Conservation (phyloP, 1,140 invertebrate species). For the Thaumatotibia leucotreta region DNA sequence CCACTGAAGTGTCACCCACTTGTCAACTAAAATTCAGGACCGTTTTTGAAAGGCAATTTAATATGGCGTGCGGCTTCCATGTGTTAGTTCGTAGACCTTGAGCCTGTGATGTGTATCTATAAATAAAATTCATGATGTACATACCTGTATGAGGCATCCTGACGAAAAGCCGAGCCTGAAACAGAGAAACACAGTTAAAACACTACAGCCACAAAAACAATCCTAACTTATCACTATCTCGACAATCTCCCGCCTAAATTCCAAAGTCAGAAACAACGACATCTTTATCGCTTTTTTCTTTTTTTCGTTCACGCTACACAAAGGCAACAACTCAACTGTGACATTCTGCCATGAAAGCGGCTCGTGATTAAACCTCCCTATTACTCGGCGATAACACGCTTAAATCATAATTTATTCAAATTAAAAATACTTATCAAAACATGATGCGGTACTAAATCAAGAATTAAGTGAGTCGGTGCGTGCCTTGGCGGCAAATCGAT, state of each 20-base stretch:
- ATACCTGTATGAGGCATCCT: slow-evolving; percentile 65
- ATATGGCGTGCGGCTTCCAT: too few species aligned
- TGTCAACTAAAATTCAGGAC: too few species aligned
- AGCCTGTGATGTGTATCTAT: too few species aligned
- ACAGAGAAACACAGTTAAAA: slow-evolving; percentile 34
- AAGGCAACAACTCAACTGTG: slow-evolving; percentile 36
- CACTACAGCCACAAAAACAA: slow-evolving; percentile 15
- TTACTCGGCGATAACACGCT: slow-evolving; percentile 62
- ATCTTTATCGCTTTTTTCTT: slow-evolving; percentile 51
- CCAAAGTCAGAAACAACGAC: slow-evolving; percentile 52
- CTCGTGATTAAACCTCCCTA: slow-evolving; percentile 56
- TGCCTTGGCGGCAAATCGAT: slow-evolving; percentile 57
- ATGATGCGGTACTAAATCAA: slow-evolving; percentile 73
- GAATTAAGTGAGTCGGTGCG: slow-evolving; percentile 70
- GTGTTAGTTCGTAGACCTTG: too few species aligned
- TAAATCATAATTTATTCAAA: slow-evolving; percentile 76
- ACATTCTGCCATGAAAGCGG: slow-evolving; percentile 47
- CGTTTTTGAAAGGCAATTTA: too few species aligned
- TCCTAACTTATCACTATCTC: slow-evolving; percentile 13
- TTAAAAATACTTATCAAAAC: slow-evolving; percentile 76
- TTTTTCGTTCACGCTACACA: slow-evolving; percentile 15
- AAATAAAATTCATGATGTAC: background rate
- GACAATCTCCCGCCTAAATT: slow-evolving; percentile 27
- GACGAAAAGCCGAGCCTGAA: slow-evolving; percentile 36
- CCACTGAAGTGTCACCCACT: too few species aligned